phyloP scores from a whole-genome alignment of 2,888 invertebrate genomes.

The Amiota communis region DNA sequence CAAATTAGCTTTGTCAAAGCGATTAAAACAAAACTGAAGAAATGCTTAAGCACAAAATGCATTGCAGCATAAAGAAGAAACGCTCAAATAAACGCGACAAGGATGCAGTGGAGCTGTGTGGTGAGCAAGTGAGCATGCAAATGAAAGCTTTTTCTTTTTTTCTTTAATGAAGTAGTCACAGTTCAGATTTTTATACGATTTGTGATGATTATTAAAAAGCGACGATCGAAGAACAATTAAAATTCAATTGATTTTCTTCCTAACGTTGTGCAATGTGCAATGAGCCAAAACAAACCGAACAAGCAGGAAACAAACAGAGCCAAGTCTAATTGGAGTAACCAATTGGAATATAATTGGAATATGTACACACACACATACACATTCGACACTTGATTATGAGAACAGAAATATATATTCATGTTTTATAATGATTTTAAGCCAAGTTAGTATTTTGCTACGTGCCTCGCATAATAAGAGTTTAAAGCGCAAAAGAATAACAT shows the following conservation, averaged over 20 bases:
- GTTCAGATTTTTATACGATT: conserved; percentile 33
- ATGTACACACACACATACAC: conserved; percentile 51
- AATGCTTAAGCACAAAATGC: conserved; percentile 38
- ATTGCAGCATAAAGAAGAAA: conserved; percentile 62
- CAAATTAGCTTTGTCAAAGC: conserved; percentile 65
- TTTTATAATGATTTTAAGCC: too few species aligned
- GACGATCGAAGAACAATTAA: conserved; percentile 6
- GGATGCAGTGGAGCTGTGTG: too few species aligned
- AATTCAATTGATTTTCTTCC: not conserved
- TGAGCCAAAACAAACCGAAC: conserved; percentile 3
- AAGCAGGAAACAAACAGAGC: not conserved
- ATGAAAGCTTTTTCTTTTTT: conserved; percentile 33
- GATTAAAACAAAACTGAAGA: not conserved
- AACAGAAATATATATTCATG: too few species aligned
- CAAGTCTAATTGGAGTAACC: conserved; percentile 25
- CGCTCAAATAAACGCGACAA: not conserved
- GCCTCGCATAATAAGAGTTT: too few species aligned
- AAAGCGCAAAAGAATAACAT: too few species aligned
- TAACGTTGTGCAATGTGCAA: conserved; percentile 11
- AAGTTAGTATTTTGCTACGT: too few species aligned
- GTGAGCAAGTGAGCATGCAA: too few species aligned
- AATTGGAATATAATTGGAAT: conserved; percentile 11
- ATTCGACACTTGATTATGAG: not conserved
- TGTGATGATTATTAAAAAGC: not conserved
- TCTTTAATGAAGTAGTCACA: conserved; percentile 64